Conservation (phyloP, 2,888 invertebrate species). For the Pterostichus niger region DNA sequence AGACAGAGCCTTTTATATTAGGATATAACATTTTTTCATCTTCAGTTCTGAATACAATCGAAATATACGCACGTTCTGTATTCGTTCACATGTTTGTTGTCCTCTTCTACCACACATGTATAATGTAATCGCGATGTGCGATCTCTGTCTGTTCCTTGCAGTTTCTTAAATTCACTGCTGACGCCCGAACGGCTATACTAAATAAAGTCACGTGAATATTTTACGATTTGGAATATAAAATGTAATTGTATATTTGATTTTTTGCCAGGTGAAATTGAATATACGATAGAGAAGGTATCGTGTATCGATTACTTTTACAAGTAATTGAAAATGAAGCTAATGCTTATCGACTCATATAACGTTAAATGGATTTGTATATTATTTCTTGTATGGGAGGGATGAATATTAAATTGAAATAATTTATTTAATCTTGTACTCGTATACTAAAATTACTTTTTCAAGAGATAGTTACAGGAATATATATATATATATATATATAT, state of each 20-base stretch:
- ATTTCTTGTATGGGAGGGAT: too few relatives aligned
- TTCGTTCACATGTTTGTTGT: conserved; percentile 30
- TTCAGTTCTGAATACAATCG: conserved; percentile 68
- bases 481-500: too few relatives aligned
- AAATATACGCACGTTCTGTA: conserved; percentile 57
- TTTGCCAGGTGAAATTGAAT: conserved; percentile 8
- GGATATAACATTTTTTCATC: conserved; percentile 77
- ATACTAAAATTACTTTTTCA: too few relatives aligned
- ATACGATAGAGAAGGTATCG: too few relatives aligned
- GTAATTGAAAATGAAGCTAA: too few relatives aligned
- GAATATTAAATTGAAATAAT: too few relatives aligned
- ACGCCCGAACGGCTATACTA: conserved; percentile 11
- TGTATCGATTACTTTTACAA: too few relatives aligned
- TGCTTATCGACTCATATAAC: too few relatives aligned
- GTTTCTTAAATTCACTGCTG: conserved; percentile 11
- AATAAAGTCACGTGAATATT: conserved; percentile 12
- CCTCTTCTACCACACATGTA: neutral
- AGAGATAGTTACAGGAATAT: too few relatives aligned
- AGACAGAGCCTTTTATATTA: conserved; percentile 76
- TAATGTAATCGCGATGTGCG: neutral
- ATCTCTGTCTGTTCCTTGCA: conserved; percentile 1
- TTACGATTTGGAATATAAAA: conserved; percentile 15
- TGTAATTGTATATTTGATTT: conserved; percentile 15
- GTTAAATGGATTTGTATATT: too few relatives aligned
- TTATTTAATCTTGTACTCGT: too few relatives aligned